Base-by-base conservation (phyloP, 2,113 vertebrate species). In the Alosa alosa region DNA sequence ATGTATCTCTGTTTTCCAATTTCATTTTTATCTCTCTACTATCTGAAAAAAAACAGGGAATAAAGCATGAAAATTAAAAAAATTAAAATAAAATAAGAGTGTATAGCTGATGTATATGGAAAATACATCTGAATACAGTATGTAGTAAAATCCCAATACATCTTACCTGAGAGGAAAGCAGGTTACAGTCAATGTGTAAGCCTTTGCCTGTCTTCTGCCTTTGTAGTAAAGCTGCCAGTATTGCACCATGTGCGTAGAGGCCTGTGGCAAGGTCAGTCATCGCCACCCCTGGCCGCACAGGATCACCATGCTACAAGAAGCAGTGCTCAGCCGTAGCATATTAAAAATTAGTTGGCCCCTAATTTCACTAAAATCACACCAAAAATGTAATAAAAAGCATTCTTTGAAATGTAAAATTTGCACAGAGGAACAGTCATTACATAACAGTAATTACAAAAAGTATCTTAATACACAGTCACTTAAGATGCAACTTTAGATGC, bases 241-340 rank as follows among this genome's bases (percentile, higher is more conserved):
- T 89, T 57, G 98, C 97, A 86, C 98, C 97, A 11, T 94, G 97
- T 0, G 96, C 85, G 46, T 95, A 99, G 17, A 99, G 90, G 1
- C 97, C 98, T 45, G 98, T 98, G 3, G 98, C 97, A 89, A 99
- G 94, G 86, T 99, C 97, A 0, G 98, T 99, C 98, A 99, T 98
- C 49, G 98, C 98, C 0, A 99, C 97, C 15, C 98, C 98, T 0
- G 97, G 93, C 84, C 96, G 95, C 82, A 99, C 97, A 1, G 97
- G 98, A 18, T 97, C 98, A 1, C 97, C 97, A 78, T 89, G 95
- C 98, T 99, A 90, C 86, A 41, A 75, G 17, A 10, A 20, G 47
- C 57, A 81, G 83, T 45, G 86, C 0, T 15, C 84, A 83, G 83
- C 86, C 25, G 86, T 88, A 60, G 85, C 87, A 86, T n/a, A 2